These are phyloP conservation scores for Neomonachus schauinslandi DNA, from an alignment of 2,113 vertebrate genomes.

Conservation along the genomic window DNA sequence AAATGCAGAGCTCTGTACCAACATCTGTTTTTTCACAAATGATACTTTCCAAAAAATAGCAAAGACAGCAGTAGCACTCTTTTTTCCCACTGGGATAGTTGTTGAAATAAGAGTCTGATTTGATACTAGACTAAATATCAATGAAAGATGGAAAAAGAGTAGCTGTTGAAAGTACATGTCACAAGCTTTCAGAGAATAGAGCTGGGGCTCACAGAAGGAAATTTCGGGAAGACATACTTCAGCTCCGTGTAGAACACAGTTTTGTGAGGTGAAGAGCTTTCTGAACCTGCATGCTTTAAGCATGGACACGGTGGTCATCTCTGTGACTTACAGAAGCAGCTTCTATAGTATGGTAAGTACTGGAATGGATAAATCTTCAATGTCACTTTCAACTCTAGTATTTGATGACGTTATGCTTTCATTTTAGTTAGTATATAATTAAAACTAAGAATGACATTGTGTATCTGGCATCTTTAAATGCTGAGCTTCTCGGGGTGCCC, in stretches of 20 bases:
- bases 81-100: neutral
- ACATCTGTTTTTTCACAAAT: neutral
- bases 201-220: neutral
- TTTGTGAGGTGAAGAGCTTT: neutral
- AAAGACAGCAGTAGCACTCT: neutral
- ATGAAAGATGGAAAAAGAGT: neutral
- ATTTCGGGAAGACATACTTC: neutral
- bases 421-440: neutral
- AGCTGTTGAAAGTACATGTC: neutral
- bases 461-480: neutral
- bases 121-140: neutral
- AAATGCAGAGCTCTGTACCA: neutral
- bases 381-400: neutral
- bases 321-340: neutral
- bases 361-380: neutral
- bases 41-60: neutral
- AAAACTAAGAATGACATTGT: neutral
- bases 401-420: neutral
- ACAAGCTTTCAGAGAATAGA: neutral
- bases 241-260: neutral
- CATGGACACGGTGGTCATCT: accelerated
- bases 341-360: neutral
- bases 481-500: neutral
- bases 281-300: neutral
- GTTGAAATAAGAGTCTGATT: neutral